Percentiles rank a stretch among this genome's conserved stretches.
phyloP scores from a whole-genome alignment of 2,888 invertebrate genomes.

The Drosophila nigricruria region DNA sequence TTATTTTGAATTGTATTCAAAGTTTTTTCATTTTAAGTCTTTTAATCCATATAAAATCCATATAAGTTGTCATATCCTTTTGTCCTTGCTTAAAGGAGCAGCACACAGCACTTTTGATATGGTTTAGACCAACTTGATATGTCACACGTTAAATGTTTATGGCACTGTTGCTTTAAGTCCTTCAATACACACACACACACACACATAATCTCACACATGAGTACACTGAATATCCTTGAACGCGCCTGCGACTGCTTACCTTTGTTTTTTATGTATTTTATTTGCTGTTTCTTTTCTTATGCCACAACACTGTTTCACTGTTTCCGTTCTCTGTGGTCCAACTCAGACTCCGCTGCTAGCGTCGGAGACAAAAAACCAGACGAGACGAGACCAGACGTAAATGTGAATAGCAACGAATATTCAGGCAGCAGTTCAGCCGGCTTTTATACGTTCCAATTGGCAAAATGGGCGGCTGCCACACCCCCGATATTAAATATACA shows the following conservation, averaged over 20 bases:
- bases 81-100: constrained; percentile 54
- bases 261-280: constrained; percentile 32
- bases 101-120: constrained; percentile 55
- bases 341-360: constrained; percentile 66
- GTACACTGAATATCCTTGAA: constrained; percentile 68
- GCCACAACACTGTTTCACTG: constrained; percentile 35
- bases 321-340: constrained; percentile 55
- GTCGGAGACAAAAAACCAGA: constrained; percentile 72
- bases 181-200: constrained; percentile 36
- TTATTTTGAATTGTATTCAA: background rate
- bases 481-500: constrained; percentile 51
- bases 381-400: constrained; percentile 85
- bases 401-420: constrained; percentile 84
- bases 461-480: constrained; percentile 69
- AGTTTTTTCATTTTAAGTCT: background rate
- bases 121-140: constrained; percentile 4
- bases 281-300: constrained; percentile 40
- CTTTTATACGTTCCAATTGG: constrained; percentile 78
- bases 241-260: constrained; percentile 61
- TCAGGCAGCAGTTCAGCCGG: constrained; percentile 53
- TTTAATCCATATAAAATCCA: constrained; percentile 40
- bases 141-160: constrained; percentile 29
- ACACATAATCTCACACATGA: constrained; percentile 5
- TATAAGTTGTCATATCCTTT: constrained; percentile 53
- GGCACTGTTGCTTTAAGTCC: constrained; percentile 54